Conservation (phyloP, 2,888 invertebrate species). For the Cremastinae sp. region DNA sequence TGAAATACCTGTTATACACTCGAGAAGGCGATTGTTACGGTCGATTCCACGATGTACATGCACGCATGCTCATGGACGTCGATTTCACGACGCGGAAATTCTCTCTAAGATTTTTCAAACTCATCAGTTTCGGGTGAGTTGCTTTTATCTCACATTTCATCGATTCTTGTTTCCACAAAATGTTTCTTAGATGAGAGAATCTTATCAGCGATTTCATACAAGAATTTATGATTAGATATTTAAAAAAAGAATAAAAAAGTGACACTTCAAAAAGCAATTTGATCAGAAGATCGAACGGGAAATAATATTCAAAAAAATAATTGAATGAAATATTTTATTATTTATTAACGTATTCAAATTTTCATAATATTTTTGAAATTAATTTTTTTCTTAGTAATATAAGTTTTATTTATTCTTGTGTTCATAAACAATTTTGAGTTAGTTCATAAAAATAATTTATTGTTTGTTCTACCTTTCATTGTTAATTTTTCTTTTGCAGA, state of each 20-base stretch:
- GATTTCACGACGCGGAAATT: slow-evolving; percentile 60
- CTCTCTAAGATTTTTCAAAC: slow-evolving; percentile 59
- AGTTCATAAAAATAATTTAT: slow-evolving; percentile 12
- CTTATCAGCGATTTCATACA: background rate
- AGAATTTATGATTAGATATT: too few species aligned
- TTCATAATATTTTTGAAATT: too few species aligned
- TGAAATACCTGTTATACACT: slow-evolving; percentile 58
- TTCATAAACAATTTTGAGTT: too few species aligned
- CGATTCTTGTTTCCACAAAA: background rate
- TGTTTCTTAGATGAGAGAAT: background rate
- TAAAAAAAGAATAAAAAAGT: too few species aligned
- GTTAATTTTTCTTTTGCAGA: slow-evolving; percentile 58
- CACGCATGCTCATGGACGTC: slow-evolving; percentile 51
- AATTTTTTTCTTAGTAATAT: too few species aligned
- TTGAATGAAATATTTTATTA: too few species aligned
- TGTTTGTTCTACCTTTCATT: too few species aligned
- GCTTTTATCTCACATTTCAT: background rate
- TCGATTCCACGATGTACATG: slow-evolving; percentile 52
- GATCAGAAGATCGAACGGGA: too few species aligned
- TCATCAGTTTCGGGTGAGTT: slow-evolving; percentile 66
- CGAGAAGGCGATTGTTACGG: slow-evolving; percentile 65
- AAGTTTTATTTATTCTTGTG: too few species aligned
- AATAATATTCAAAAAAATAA: too few species aligned
- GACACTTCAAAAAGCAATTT: too few species aligned
- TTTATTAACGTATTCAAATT: too few species aligned